Base-by-base conservation (phyloP, 2,113 vertebrate species). In the Felis chaus region DNA sequence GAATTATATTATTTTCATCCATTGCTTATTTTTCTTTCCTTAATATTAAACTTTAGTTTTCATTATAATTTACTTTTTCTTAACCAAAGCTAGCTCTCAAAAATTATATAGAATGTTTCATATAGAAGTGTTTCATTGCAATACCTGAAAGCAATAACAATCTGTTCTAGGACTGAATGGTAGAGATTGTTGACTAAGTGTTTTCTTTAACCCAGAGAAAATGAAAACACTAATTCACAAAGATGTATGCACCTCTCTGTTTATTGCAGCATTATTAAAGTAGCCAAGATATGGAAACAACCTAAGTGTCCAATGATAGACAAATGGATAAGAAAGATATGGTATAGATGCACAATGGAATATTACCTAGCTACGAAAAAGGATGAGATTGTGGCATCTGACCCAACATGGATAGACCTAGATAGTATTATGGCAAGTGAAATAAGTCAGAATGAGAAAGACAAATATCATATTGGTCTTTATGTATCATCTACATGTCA, bases 1-100 rank as follows among this genome's bases (percentile, higher is more conserved):
- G 50, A 88, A 89, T 48, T 76, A n/a, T 19, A n/a, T 84, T 78
- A 73, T 39, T 85, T 93, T 95, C 21, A 73, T 31, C 45, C 11
- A 53, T 33, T 85, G 33, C 33, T 95, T 68, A 71, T n/a, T 19
- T 76, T 55, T 8, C 27, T 92, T 92, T 96, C 23, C 33, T 94
- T 36, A 92, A 55, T 84, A 96, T 23, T 68, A n/a, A 82, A 82
- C 10, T 81, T 89, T 3, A 69, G 23, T 63, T 93, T 48, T 94
- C 61, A 71, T 82, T 73, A 39, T 39, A 95, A 83, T 87, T 86
- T 11, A 71, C 45, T 84, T 92, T 97, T 78, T 78, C 55, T 93
- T 73, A 81, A 96, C n/a, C 41, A 83, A 11, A 50, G 45, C 27
- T 86, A 91, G 21, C 25, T 91, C 57, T 48, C 39, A 66, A 68